Percentiles rank a stretch among this genome's conserved stretches.
These are phyloP conservation scores for Thereva nobilitata DNA, from an alignment of 2,888 invertebrate species.

Conservation along the genomic window DNA sequence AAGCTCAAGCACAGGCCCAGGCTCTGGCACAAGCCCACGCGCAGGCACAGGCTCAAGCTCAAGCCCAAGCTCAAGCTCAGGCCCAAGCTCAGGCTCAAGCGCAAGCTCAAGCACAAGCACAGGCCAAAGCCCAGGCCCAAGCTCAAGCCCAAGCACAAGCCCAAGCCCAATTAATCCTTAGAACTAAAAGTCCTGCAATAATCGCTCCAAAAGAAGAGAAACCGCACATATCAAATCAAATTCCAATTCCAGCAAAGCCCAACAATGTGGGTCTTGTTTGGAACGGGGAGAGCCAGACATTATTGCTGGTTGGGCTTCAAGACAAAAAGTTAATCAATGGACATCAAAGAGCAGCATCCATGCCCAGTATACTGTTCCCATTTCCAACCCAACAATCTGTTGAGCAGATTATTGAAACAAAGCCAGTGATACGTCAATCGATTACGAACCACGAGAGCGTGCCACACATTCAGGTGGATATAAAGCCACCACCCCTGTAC, in stretches of 20 bases:
- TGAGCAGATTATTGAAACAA: slow-evolving; percentile 47
- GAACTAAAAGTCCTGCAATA: slow-evolving; percentile 21
- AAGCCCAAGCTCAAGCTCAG: slow-evolving; percentile 23
- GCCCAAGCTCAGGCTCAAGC: slow-evolving; percentile 23
- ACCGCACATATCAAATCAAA: slow-evolving; percentile 33
- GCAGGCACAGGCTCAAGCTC: slow-evolving; percentile 23
- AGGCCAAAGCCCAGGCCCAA: slow-evolving; percentile 27
- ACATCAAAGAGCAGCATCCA: slow-evolving; percentile 61
- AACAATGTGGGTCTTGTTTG: slow-evolving; percentile 66
- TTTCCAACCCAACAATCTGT: slow-evolving; percentile 50
- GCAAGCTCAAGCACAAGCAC: slow-evolving; percentile 19
- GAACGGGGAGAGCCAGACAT: slow-evolving; percentile 65
- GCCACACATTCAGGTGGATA: slow-evolving; percentile 50
- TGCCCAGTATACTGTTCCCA: slow-evolving; percentile 65
- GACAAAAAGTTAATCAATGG: slow-evolving; percentile 60
- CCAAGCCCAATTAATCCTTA: slow-evolving; percentile 40
- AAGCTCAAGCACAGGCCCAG: slow-evolving; percentile 63
- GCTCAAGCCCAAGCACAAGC: slow-evolving; percentile 7
- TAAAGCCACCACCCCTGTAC: slow-evolving; percentile 68
- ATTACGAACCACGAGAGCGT: slow-evolving; percentile 48
- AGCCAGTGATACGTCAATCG: slow-evolving; percentile 40
- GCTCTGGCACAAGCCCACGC: slow-evolving; percentile 56
- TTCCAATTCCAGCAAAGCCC: slow-evolving; percentile 55
- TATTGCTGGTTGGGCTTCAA: slow-evolving; percentile 62
- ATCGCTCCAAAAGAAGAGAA: slow-evolving; percentile 55